Percentiles rank a stretch among this genome's conserved stretches.
phyloP scores from a whole-genome alignment of 64 coral and sea anemone genomes.

The Stylophora pistillata region DNA sequence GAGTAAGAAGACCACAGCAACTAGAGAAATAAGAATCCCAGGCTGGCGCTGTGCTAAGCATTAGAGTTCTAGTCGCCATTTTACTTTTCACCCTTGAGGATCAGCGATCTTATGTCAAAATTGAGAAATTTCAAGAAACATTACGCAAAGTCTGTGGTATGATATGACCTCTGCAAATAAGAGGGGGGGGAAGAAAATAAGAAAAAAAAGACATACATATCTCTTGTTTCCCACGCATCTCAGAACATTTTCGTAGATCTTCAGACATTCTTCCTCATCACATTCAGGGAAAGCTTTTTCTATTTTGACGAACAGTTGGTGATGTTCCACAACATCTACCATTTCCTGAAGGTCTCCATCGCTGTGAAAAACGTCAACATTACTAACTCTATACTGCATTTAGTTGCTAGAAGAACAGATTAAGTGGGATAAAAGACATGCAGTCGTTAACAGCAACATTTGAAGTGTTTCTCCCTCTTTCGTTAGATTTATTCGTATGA shows the following conservation, averaged over 20 bases:
- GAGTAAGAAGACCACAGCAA: no score
- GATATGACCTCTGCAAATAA: no score
- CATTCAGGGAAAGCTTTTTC: constrained; percentile 84
- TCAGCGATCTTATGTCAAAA: no score
- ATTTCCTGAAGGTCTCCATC: constrained; percentile 67
- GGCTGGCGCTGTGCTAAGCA: no score
- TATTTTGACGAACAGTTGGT: constrained; percentile 79
- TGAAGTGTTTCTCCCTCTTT: no score
- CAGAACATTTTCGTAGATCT: constrained; percentile 82
- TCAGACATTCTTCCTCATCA: constrained; percentile 47
- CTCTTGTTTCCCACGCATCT: constrained; percentile 74
- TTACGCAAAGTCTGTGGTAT: no score
- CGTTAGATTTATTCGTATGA: no score
- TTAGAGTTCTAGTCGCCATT: no score
- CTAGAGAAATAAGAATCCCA: no score
- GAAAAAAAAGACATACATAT: constrained; percentile 48
- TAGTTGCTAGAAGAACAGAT: not conserved
- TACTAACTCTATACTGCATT: not conserved
- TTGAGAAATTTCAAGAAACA: no score
- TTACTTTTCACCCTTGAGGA: no score
- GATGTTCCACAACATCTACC: constrained; percentile 85
- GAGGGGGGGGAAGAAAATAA: not conserved
- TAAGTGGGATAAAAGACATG: not conserved
- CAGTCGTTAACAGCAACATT: not conserved
- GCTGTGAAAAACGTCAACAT: not conserved